These are phyloP conservation scores for Lepisosteus osseus DNA, from an alignment of 2,113 vertebrate genomes.

Conservation along the genomic window DNA sequence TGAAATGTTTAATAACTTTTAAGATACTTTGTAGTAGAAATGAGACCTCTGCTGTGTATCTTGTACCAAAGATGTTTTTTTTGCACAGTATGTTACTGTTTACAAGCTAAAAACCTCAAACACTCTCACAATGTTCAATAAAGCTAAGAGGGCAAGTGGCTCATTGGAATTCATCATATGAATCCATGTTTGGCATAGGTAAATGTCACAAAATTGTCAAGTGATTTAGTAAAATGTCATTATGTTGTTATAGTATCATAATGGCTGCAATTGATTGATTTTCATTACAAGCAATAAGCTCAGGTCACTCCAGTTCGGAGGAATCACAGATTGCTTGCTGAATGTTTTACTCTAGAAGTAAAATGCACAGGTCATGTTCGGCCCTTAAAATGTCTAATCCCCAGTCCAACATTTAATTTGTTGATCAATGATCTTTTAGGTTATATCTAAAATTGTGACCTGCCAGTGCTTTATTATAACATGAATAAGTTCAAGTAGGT, in stretches of 20 bases:
- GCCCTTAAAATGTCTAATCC: no score
- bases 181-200: constrained; percentile 6
- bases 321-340: neutral
- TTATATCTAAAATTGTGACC: no score
- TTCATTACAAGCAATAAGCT: constrained; percentile 14
- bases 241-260: constrained; percentile 6
- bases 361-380: no score
- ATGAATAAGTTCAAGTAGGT: no score
- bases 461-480: no score
- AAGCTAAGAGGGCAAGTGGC: neutral
- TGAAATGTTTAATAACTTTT: no score
- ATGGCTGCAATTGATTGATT: constrained; percentile 14
- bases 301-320: constrained; percentile 15
- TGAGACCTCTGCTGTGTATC: neutral
- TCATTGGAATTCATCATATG: constrained; percentile 16
- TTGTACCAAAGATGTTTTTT: neutral
- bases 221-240: constrained; percentile 18
- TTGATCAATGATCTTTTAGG: no score
- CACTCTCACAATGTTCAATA: no score
- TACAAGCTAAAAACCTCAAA: no score
- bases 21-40: neutral
- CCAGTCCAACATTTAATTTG: no score
- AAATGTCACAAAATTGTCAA: constrained; percentile 20
- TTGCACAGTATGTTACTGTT: neutral
- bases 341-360: no score